Evolutionary conservation across 1,140 invertebrate species (phyloP).

Genomic region (Tachypleus tridentatus): DNA sequence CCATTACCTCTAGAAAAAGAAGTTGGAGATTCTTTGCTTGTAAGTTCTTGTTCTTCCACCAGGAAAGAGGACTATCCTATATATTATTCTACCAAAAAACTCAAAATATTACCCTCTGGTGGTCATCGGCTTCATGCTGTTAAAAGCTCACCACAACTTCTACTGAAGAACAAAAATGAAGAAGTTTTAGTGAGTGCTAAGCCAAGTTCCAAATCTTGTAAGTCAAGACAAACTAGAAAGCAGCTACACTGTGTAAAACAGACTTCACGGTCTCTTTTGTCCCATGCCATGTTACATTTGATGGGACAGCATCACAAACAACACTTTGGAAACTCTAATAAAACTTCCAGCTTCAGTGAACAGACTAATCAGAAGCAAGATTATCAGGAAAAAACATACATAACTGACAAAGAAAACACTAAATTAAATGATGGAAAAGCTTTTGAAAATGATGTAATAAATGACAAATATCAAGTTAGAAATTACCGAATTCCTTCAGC

Average conservation of each 20-base stretch:
- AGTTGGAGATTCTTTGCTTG: too few species aligned
- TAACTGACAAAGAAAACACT: too few species aligned
- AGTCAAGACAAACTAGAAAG: background rate
- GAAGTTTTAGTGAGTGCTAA: conserved; percentile 31
- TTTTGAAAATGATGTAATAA: background rate
- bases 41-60: too few species aligned
- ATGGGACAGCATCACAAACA: conserved; percentile 14
- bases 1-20: too few species aligned
- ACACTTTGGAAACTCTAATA: too few species aligned
- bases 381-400: too few species aligned
- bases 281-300: conserved; percentile 11
- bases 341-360: too few species aligned
- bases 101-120: conserved; percentile 4
- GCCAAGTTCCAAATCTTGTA: background rate
- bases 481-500: background rate
- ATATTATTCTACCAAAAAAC: background rate
- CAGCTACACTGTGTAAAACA: background rate
- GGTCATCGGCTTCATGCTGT: conserved; percentile 38
- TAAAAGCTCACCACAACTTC: conserved; percentile 45
- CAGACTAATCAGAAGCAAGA: too few species aligned
- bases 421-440: background rate
- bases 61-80: too few species aligned
- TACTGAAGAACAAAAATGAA: conserved; percentile 58
- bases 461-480: background rate
- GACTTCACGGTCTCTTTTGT: conserved; percentile 4